Percentiles rank a stretch among this genome's conserved stretches.
Conservation (phyloP, 2,888 invertebrate species). For the Smittia aterrima region DNA sequence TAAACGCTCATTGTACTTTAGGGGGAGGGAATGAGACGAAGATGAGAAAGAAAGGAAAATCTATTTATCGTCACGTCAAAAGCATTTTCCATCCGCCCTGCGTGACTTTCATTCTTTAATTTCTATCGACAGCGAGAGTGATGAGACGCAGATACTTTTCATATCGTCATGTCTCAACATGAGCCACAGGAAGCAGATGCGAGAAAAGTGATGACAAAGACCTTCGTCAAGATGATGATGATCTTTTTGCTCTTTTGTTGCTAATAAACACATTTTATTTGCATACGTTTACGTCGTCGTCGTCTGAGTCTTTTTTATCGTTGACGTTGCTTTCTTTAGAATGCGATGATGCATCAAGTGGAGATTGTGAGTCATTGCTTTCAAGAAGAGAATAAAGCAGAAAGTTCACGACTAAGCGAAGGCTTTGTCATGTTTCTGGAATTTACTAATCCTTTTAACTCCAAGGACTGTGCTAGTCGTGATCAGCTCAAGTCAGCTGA, state of each 20-base stretch:
- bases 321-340: neutral
- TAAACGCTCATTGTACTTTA: too few species aligned
- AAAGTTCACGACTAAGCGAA: neutral
- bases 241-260: neutral
- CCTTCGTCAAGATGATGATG: neutral
- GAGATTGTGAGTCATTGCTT: neutral
- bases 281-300: neutral
- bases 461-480: neutral
- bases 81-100: neutral
- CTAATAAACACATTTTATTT: neutral
- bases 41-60: too few species aligned
- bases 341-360: neutral
- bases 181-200: neutral
- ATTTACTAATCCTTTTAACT: too few species aligned
- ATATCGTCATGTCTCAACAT: neutral
- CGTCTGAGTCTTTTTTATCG: neutral
- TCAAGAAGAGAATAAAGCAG: neutral
- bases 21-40: too few species aligned
- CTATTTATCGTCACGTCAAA: neutral
- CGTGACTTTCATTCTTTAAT: neutral
- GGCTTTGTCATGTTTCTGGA: neutral
- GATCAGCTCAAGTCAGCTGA: too few species aligned
- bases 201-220: neutral
- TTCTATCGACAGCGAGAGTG: neutral
- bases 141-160: neutral